Evolutionary conservation across 2,888 invertebrate species (phyloP).

Genomic region (Minunthozetes semirufus): DNA sequence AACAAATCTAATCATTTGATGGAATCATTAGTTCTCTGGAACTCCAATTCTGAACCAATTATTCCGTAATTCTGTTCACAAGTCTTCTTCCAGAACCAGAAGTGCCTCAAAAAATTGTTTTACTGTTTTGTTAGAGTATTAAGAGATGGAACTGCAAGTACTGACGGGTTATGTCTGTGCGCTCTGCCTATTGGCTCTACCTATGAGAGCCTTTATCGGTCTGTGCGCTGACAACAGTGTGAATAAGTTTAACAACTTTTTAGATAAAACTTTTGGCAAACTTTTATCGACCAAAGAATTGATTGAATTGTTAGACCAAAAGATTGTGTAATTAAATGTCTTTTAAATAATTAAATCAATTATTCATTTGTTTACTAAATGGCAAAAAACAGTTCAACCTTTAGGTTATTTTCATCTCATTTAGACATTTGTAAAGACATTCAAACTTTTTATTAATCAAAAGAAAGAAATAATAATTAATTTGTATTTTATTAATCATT

Average conservation of each 20-base stretch:
- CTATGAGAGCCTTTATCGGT: no score
- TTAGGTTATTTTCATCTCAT: neutral
- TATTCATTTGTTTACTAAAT: no score
- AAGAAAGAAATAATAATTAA: no score
- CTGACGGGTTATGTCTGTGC: neutral
- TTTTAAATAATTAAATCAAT: neutral
- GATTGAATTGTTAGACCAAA: neutral
- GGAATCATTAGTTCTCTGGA: neutral
- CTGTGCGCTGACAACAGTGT: no score
- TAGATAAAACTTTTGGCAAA: neutral
- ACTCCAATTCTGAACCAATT: neutral
- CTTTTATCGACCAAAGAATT: neutral
- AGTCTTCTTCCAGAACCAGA: slow-evolving; percentile 19
- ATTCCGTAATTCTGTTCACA: neutral
- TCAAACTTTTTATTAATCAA: neutral
- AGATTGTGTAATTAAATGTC: neutral
- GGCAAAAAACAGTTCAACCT: neutral
- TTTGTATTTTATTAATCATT: no score
- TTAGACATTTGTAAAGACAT: neutral
- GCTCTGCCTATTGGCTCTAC: no score
- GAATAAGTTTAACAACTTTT: no score
- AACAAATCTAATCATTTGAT: neutral
- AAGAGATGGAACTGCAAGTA: slow-evolving; percentile 17
- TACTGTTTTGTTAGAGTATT: slow-evolving; percentile 8
- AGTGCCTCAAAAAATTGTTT: slow-evolving; percentile 28